Percentiles rank a stretch among this genome's conserved stretches.
Evolutionary conservation across 2,797 vertebrate genomes (phyloP).

Genomic region (Capromys pilorides): DNA sequence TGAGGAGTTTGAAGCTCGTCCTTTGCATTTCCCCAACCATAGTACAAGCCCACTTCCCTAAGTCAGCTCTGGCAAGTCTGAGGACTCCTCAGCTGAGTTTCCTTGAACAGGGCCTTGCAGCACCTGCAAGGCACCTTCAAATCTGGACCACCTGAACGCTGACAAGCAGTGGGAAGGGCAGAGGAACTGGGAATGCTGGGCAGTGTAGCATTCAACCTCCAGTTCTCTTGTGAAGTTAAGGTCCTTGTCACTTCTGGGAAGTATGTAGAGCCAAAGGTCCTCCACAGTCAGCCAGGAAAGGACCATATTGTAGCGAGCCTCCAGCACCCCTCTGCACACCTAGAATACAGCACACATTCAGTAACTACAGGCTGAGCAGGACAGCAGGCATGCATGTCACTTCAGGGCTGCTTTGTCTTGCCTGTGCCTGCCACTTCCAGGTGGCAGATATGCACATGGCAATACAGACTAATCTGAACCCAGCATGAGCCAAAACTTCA

Average conservation of each 20-base stretch:
- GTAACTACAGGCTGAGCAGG: not conserved
- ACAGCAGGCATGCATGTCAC: not conserved
- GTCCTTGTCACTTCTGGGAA: not conserved
- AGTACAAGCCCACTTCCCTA: not conserved
- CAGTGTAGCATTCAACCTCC: not conserved
- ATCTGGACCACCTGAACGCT: not conserved
- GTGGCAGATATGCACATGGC: not conserved
- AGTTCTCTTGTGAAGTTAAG: not conserved
- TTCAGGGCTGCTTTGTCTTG: not conserved
- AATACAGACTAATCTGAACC: conserved; percentile 40
- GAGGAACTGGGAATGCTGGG: not conserved
- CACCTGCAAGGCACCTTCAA: not conserved
- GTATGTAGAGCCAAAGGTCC: not conserved
- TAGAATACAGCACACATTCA: not conserved
- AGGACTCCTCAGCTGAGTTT: not conserved
- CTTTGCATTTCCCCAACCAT: not conserved
- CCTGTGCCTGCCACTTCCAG: not conserved
- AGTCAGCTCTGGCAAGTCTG: not conserved
- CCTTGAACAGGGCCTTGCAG: not conserved
- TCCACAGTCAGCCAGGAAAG: not conserved
- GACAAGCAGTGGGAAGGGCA: not conserved
- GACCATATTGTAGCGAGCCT: fast-evolving
- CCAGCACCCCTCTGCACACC: not conserved
- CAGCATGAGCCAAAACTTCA: conserved; percentile 26
- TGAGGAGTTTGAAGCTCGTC: not conserved